Percentiles rank a stretch among this genome's conserved stretches.
Conservation (phyloP, 2,888 invertebrate species). For the Apantesis nais region DNA sequence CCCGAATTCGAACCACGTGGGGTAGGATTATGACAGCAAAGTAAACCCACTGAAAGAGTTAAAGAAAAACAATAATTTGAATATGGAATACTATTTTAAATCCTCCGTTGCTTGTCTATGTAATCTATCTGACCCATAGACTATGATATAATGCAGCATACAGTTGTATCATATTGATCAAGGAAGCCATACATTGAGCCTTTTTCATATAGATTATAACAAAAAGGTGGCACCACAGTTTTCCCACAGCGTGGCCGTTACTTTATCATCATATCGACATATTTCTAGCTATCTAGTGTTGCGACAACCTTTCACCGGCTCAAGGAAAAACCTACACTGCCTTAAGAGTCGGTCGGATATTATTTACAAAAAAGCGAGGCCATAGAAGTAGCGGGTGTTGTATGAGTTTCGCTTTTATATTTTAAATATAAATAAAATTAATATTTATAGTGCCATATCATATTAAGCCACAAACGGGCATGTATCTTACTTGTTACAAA, state of each 20-base stretch:
- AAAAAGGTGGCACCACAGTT: conserved; percentile 47
- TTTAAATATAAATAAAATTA: background rate
- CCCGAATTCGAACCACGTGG: no score
- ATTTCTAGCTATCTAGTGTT: conserved; percentile 72
- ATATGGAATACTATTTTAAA: no score
- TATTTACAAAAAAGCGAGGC: conserved; percentile 80
- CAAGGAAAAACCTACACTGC: conserved; percentile 80
- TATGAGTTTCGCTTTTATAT: background rate
- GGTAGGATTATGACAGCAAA: no score
- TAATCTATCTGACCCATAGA: background rate
- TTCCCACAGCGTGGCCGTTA: conserved; percentile 71
- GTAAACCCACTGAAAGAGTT: no score
- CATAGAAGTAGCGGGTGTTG: conserved; percentile 50
- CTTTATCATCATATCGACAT: conserved; percentile 74
- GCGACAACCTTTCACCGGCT: conserved; percentile 80
- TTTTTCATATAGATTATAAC: conserved; percentile 35
- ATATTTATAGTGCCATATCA: no score
- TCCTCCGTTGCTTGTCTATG: background rate
- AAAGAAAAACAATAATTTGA: background rate
- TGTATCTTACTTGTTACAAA: no score
- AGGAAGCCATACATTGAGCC: conserved; percentile 34
- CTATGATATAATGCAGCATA: background rate
- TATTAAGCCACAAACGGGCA: no score
- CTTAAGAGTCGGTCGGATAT: conserved; percentile 74
- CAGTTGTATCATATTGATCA: conserved; percentile 4